Evolutionary conservation across 2,888 invertebrate genomes (phyloP).

Genomic region (Himalopsyche tibetana): DNA sequence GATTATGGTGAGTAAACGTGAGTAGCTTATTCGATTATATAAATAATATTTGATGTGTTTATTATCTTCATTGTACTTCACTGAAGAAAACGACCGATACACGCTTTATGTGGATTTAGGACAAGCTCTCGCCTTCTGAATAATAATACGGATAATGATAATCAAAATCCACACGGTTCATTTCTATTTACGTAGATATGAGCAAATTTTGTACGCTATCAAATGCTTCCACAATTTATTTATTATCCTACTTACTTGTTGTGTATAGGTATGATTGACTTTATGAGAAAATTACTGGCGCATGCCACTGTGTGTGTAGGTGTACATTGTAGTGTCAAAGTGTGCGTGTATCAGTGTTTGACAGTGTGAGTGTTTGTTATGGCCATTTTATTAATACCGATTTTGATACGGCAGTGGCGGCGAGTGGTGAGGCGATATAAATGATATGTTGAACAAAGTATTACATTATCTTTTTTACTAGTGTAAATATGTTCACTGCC

Average conservation of each 20-base stretch:
- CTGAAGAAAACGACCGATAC: neutral
- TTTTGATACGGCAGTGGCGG: conserved; percentile 48
- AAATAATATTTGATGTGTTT: no score
- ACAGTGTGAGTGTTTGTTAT: conserved; percentile 51
- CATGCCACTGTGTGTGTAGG: conserved; percentile 48
- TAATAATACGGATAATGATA: conserved; percentile 18
- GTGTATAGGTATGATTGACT: conserved; percentile 16
- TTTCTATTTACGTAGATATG: conserved; percentile 43
- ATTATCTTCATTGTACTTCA: neutral
- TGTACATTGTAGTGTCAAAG: conserved; percentile 13
- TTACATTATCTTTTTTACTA: no score
- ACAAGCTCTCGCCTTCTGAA: neutral
- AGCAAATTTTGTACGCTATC: conserved; percentile 35
- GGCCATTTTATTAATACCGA: conserved; percentile 57
- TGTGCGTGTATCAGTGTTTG: conserved; percentile 29
- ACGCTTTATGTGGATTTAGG: conserved; percentile 10
- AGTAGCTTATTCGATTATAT: no score
- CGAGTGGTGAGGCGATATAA: neutral
- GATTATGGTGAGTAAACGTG: no score
- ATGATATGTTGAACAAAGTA: no score
- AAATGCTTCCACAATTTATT: conserved; percentile 33
- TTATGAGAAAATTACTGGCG: conserved; percentile 42
- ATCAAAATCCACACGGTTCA: conserved; percentile 6
- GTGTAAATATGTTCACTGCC: no score
- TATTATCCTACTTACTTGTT: conserved; percentile 6